phyloP scores from a whole-genome alignment of 2,888 invertebrate species.

The Sthenelais limicola region DNA sequence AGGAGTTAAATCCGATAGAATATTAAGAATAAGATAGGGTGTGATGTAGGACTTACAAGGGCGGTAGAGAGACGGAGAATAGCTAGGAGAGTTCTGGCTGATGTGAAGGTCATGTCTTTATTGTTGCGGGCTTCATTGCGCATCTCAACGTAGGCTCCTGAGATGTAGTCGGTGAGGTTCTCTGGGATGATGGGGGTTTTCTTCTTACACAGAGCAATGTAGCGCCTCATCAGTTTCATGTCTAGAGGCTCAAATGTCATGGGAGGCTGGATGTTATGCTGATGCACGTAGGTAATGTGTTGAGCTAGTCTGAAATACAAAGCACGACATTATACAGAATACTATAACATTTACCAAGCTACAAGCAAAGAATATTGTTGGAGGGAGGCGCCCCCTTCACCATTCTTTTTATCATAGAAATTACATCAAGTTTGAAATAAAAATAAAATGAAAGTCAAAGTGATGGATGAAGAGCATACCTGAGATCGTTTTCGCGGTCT shows the following conservation, averaged over 20 bases:
- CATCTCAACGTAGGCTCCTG: constrained; percentile 78
- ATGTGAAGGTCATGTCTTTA: constrained; percentile 91
- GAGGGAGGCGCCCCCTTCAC: no score
- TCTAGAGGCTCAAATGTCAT: constrained; percentile 82
- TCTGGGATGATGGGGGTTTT: constrained; percentile 91
- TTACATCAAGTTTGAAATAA: no score
- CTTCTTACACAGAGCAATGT: constrained; percentile 91
- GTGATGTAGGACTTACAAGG: constrained; percentile 78
- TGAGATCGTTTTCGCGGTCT: constrained; percentile 79
- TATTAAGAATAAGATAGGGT: no score
- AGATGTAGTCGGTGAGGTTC: constrained; percentile 89
- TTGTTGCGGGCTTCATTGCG: constrained; percentile 88
- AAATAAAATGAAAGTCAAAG: no score
- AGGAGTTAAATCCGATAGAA: no score
- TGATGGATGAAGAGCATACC: constrained; percentile 70
- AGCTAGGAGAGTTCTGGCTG: constrained; percentile 94
- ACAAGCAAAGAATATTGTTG: no score
- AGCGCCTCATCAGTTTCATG: constrained; percentile 92
- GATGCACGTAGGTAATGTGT: constrained; percentile 98
- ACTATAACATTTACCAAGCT: no score
- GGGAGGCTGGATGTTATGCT: constrained; percentile 90
- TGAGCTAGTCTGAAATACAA: constrained; percentile 82
- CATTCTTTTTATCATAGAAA: no score
- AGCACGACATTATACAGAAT: not conserved
- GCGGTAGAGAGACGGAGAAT: constrained; percentile 94